Base-by-base conservation (phyloP, 2,797 vertebrate genomes). In the Paramormyrops hopkinsi region DNA sequence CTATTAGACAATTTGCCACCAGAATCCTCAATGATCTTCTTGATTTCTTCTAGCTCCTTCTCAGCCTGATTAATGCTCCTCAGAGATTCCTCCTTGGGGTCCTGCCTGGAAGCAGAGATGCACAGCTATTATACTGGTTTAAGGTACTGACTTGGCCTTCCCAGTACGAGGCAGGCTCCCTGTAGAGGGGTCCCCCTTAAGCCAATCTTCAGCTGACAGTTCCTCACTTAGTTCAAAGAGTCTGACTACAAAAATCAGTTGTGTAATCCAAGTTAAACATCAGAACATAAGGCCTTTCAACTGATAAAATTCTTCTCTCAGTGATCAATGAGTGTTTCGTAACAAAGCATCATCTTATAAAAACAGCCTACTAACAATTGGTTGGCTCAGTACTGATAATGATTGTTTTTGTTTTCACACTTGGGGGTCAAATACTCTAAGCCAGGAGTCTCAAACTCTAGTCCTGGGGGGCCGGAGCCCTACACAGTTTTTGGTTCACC, bases 11-110 rank as follows among this genome's bases (percentile, higher is more conserved):
- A 94, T 93, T 98, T 99, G 19, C 98, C 98, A 76, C 96, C 96
- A 0, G 98, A 99, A 89, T 99, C 97, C 88, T 92, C 94, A 0
- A 99, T 97, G 29, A 98, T 94, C 73, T 97, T 97, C 93, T 97
- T 97, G n/a, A 99, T 97, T 95, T 98, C 97, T 93, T 98, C 96
- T 5, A 98, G 96, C 1, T 99, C 98, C 92, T 96, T 97, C 93
- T 98, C 97, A 62, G 93, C 92, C 14, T 59, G 95, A 62, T 83
- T 91, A 48, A 19, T 86, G 86, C 92, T 95, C 91, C 95, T 97
- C 88, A 95, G 94, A 14, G 94, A 96, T 89, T 98, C 98, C 86
- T 99, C 98, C 88, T 97, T 96, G 11, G 94, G 92, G 88, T 98
- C 97, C 91, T 96, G 97, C 94, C 98, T 99, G 94, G 82, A 92